Conservation (phyloP, 2,888 invertebrate species). For the Synanthedon myopaeformis region DNA sequence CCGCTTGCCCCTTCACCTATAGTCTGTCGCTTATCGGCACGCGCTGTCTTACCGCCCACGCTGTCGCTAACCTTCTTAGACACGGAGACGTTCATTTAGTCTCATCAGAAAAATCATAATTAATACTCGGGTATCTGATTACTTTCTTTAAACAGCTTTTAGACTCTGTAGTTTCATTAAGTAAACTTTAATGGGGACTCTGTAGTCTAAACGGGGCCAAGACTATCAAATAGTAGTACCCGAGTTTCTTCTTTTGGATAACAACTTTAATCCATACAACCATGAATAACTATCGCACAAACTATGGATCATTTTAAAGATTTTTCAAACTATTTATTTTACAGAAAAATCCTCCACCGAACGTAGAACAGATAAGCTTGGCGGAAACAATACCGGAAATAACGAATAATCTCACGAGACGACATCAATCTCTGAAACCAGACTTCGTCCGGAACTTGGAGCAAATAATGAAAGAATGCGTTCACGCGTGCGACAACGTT, state of each 20-base stretch:
- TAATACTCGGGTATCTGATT: too few species aligned
- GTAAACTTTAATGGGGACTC: too few species aligned
- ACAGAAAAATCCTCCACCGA: slow-evolving; percentile 52
- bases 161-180: too few species aligned
- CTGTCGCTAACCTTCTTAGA: background rate
- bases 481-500: slow-evolving; percentile 53
- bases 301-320: too few species aligned
- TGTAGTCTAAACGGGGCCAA: too few species aligned
- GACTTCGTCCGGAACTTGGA: slow-evolving; percentile 48
- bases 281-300: too few species aligned
- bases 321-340: slow-evolving; percentile 1
- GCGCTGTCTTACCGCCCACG: slow-evolving; percentile 8
- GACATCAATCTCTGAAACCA: slow-evolving; percentile 44
- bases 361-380: slow-evolving; percentile 55
- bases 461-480: slow-evolving; percentile 58
- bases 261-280: too few species aligned
- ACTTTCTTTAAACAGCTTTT: too few species aligned
- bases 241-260: too few species aligned
- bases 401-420: slow-evolving; percentile 45
- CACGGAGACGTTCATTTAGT: background rate
- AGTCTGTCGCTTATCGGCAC: slow-evolving; percentile 20
- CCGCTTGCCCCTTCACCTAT: slow-evolving; percentile 20
- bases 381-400: slow-evolving; percentile 63
- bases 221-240: too few species aligned
- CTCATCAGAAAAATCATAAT: background rate